Conservation (phyloP, 64 coral and sea anemone species). For the Montipora foliosa region DNA sequence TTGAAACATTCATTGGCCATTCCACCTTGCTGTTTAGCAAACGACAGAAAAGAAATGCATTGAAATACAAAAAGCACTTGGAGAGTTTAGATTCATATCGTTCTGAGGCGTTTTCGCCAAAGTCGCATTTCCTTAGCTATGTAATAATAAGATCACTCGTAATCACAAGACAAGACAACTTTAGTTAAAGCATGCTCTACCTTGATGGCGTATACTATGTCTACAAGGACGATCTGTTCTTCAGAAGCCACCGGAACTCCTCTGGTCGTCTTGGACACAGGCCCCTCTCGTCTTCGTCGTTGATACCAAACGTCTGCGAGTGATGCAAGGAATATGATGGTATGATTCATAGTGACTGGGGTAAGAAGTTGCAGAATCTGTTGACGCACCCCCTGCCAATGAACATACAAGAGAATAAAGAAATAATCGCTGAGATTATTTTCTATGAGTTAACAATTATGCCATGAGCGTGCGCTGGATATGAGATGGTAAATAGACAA, state of each 20-base stretch:
- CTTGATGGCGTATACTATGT: slow-evolving; percentile 91
- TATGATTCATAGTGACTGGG: slow-evolving; percentile 93
- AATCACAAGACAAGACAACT: neutral
- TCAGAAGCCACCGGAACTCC: slow-evolving; percentile 78
- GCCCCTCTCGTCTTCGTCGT: slow-evolving; percentile 66
- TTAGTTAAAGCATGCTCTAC: neutral
- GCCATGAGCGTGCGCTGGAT: too few relatives aligned
- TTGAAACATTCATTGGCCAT: too few relatives aligned
- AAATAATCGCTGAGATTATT: neutral
- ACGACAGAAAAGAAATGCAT: too few relatives aligned
- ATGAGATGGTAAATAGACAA: too few relatives aligned
- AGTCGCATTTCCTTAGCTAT: too few relatives aligned
- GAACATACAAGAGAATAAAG: neutral
- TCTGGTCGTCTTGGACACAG: slow-evolving; percentile 36
- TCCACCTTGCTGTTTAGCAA: too few relatives aligned
- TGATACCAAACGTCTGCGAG: slow-evolving; percentile 97
- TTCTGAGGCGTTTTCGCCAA: too few relatives aligned
- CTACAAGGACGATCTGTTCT: slow-evolving; percentile 82
- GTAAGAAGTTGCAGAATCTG: slow-evolving; percentile 92
- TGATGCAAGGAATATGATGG: slow-evolving; percentile 93
- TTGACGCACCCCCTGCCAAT: slow-evolving; percentile 79
- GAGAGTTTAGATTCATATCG: too few relatives aligned
- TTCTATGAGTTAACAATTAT: too few relatives aligned
- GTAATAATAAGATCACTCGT: neutral
- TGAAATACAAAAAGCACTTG: too few relatives aligned